phyloP scores from a whole-genome alignment of 2,888 invertebrate genomes.

The Acanthosoma haemorrhoidale region DNA sequence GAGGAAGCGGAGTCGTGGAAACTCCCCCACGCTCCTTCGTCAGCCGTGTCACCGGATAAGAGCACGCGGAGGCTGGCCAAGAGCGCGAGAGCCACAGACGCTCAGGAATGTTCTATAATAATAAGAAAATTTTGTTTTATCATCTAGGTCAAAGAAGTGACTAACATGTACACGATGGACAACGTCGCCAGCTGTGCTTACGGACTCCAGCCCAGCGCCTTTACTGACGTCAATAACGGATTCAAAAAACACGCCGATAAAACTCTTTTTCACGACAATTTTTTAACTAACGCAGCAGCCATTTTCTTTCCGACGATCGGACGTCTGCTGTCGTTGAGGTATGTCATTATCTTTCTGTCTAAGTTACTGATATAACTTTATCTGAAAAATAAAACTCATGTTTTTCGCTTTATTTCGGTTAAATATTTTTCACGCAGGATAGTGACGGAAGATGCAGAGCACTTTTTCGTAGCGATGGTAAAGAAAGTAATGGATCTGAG shows the following conservation, averaged over 20 bases:
- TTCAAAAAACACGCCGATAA: background rate
- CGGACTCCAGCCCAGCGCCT: background rate
- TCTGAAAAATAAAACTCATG: too few relatives aligned
- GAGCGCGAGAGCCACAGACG: too few relatives aligned
- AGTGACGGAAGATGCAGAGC: constrained; percentile 30
- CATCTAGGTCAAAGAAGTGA: background rate
- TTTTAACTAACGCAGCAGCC: background rate
- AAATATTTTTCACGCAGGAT: background rate
- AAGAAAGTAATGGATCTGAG: constrained; percentile 32
- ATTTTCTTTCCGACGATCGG: background rate
- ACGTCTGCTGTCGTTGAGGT: background rate
- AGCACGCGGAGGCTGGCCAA: too few relatives aligned
- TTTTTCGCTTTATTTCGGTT: background rate
- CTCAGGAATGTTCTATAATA: too few relatives aligned
- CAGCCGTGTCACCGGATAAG: too few relatives aligned
- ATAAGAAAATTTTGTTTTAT: background rate
- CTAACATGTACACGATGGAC: background rate
- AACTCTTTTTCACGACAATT: background rate
- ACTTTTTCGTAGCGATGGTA: constrained; percentile 34
- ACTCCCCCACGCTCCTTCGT: too few relatives aligned
- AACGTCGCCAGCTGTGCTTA: background rate
- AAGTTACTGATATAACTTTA: too few relatives aligned
- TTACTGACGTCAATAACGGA: background rate
- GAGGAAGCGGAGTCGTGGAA: too few relatives aligned
- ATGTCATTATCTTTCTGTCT: too few relatives aligned